Conservation (phyloP, 2,113 vertebrate genomes). For the Nibea albiflora region DNA sequence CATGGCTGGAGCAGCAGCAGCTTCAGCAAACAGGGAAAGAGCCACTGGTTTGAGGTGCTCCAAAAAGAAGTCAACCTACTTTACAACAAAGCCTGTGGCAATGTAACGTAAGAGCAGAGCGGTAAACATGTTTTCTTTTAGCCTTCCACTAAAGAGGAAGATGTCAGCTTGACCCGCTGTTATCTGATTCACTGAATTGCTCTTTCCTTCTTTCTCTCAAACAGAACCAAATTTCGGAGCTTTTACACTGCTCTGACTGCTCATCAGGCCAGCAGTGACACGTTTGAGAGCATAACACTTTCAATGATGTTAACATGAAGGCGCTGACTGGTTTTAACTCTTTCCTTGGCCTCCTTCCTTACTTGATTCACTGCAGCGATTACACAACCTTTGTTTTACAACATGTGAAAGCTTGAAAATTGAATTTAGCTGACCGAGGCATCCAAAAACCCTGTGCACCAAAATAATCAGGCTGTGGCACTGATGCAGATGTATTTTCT, state of each 20-base stretch:
- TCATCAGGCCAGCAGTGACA: conserved; percentile 3
- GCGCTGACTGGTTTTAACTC: not conserved
- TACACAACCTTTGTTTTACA: not conserved
- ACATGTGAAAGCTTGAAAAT: not conserved
- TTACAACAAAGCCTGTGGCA: conserved; percentile 28
- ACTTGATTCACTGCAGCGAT: conserved; percentile 6
- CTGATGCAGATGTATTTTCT: not conserved
- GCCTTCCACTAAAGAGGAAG: not conserved
- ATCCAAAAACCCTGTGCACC: not conserved
- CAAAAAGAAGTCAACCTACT: not conserved
- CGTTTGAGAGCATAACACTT: not conserved
- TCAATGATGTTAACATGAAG: conserved; percentile 2
- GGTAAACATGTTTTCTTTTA: conserved; percentile 12
- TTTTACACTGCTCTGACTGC: not conserved
- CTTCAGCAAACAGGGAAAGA: not conserved
- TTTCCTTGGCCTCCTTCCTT: not conserved
- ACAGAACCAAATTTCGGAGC: not conserved
- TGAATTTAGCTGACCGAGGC: not conserved
- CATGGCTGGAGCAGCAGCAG: not conserved
- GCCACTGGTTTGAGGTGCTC: conserved; percentile 17
- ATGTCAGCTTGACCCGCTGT: conserved; percentile 20
- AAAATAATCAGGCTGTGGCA: not conserved
- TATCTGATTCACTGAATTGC: conserved; percentile 20
- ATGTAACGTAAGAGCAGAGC: not conserved
- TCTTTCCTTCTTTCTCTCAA: not conserved